Conservation (phyloP, 2,888 invertebrate genomes). For the Plagodis dolabraria region DNA sequence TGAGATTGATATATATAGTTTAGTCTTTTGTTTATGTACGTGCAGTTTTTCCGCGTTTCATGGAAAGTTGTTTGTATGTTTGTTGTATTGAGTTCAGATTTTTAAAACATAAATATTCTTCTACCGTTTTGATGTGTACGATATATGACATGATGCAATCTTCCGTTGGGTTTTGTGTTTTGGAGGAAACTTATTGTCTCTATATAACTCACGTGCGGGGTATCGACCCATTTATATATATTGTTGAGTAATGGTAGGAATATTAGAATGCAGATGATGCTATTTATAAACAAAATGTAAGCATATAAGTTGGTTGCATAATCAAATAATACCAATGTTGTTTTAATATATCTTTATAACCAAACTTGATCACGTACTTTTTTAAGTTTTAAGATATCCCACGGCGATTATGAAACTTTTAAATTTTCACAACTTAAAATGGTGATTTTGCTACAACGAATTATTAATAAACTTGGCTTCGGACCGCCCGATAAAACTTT, state of each 20-base stretch:
- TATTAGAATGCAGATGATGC: too few species aligned
- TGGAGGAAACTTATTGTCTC: too few species aligned
- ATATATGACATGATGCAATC: too few species aligned
- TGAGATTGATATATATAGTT: slow-evolving; percentile 16
- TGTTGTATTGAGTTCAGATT: too few species aligned
- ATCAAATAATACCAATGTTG: background rate
- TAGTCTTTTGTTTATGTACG: slow-evolving; percentile 18
- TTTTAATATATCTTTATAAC: slow-evolving; percentile 9
- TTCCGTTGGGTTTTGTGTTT: too few species aligned
- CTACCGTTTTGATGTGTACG: too few species aligned
- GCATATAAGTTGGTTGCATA: too few species aligned
- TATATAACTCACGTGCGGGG: too few species aligned
- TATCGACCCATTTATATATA: too few species aligned
- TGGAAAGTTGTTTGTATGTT: background rate
- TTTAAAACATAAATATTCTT: too few species aligned
- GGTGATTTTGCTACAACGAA: slow-evolving; percentile 45
- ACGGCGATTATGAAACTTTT: slow-evolving; percentile 22
- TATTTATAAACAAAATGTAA: too few species aligned
- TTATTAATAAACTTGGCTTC: slow-evolving; percentile 59
- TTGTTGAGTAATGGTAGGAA: too few species aligned
- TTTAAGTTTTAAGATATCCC: slow-evolving; percentile 6
- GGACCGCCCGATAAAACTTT: slow-evolving; percentile 63
- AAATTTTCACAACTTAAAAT: slow-evolving; percentile 30
- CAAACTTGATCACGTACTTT: background rate
- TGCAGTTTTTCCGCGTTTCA: slow-evolving; percentile 21